Base-by-base conservation (phyloP, 2,797 vertebrate genomes). In the Ctenopoma multispine region DNA sequence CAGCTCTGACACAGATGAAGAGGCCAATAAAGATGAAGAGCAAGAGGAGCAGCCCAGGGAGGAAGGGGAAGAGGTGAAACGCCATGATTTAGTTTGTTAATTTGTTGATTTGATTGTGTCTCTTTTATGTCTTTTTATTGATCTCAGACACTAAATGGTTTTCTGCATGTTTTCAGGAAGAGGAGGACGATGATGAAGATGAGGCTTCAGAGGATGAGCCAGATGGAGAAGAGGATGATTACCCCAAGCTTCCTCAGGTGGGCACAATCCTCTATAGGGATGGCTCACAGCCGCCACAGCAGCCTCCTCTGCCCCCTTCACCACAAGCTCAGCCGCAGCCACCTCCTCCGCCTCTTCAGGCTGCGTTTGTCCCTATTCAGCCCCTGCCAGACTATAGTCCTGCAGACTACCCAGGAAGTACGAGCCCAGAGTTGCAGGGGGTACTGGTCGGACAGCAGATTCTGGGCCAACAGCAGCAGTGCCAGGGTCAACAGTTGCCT, bases 371-470 rank as follows among this genome's bases (percentile, higher is more conserved):
- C 84, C 96, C 98, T 40, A 96, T 97, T 92, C 97, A 97, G 77
- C 96, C 97, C 77, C 93, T 98, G 87, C 92, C 96, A 72, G 96
- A 97, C 91, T 97, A 97, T 94, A 94, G 96, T 91, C 94, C 95
- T 77, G 95, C 96, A 24, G 94, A 97, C 90, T 97, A 96, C 92
- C 95, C 94, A 56, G 95, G 95, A 75, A 96, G 93, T 83, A 95
- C 95, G 89, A 96, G 95, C 91, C 94, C 96, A 72, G 97, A 99
- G 92, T 95, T 98, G 87, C 96, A 98, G 92, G 96, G 96, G 94
- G 94, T 96, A 85, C 92, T 97, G 93, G 94, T 96, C 87, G 96
- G 97, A 75, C 96, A 96, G 92, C 96, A 96, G 88, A 95, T 96
- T 85, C 93, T 96, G 90, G 95, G 95, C 82, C 96, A 96, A 89